These are phyloP conservation scores for Deilephila porcellus DNA, from an alignment of 2,888 invertebrate species.

Conservation along the genomic window DNA sequence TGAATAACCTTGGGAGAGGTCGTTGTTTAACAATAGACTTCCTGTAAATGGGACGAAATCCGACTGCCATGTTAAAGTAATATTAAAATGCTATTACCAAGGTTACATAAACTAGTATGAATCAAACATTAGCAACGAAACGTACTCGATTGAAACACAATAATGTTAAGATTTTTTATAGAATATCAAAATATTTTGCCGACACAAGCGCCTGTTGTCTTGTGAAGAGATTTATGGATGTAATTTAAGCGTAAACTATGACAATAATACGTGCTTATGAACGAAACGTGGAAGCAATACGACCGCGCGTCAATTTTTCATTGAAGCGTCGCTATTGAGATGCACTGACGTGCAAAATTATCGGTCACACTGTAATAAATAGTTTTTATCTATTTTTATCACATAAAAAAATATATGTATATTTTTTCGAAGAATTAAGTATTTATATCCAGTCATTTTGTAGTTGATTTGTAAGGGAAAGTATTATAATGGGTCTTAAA, in stretches of 20 bases:
- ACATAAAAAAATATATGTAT: not conserved
- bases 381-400: not conserved
- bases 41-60: not conserved
- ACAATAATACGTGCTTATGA: conserved; percentile 27
- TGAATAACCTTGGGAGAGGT: too few species aligned
- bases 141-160: conserved; percentile 28
- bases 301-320: conserved; percentile 22
- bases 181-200: conserved; percentile 22
- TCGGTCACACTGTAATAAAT: conserved; percentile 2
- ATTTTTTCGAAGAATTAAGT: not conserved
- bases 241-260: conserved; percentile 13
- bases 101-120: not conserved
- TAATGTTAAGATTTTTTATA: conserved; percentile 18
- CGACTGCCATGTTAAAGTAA: not conserved
- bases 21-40: too few species aligned
- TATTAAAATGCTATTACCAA: conserved; percentile 11
- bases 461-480: not conserved
- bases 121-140: conserved; percentile 2
- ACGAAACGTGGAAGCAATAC: conserved; percentile 8
- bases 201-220: conserved; percentile 16
- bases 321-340: conserved; percentile 12
- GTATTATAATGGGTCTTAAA: not conserved
- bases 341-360: conserved; percentile 14
- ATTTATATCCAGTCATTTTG: not conserved
- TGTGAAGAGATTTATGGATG: conserved; percentile 1